Conservation (phyloP, 2,797 vertebrate genomes). For the Ptychadena robeensis region DNA sequence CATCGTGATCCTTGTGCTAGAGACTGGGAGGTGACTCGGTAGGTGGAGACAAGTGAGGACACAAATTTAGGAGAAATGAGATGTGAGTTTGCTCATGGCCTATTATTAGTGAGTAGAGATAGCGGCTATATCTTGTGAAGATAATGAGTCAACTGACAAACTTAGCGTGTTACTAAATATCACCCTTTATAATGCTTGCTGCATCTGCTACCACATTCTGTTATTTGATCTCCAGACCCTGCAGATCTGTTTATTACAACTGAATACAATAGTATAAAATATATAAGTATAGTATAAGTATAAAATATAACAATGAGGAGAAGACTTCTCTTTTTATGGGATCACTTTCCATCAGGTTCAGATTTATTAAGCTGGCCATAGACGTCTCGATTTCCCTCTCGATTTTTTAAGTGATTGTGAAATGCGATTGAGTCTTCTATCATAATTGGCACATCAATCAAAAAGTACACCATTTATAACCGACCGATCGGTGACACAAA, state of each 20-base stretch:
- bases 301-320: too few species aligned
- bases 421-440: too few species aligned
- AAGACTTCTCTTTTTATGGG: too few species aligned
- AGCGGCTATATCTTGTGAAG: slow-evolving; percentile 19
- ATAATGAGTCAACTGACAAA: slow-evolving; percentile 20
- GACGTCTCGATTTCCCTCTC: too few species aligned
- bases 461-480: too few species aligned
- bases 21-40: not conserved
- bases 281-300: too few species aligned
- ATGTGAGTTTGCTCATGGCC: slow-evolving; percentile 15
- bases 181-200: not conserved
- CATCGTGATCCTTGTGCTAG: too few species aligned
- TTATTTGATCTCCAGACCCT: not conserved
- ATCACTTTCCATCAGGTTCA: too few species aligned
- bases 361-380: too few species aligned
- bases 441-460: too few species aligned
- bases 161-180: slow-evolving; percentile 8
- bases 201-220: not conserved
- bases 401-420: too few species aligned
- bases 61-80: not conserved
- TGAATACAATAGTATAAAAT: not conserved
- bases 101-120: slow-evolving; percentile 17
- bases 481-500: too few species aligned
- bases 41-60: not conserved
- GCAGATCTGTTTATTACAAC: not conserved